Conservation (phyloP, 2,113 vertebrate genomes). For the Mesoclemmys tuberculata region DNA sequence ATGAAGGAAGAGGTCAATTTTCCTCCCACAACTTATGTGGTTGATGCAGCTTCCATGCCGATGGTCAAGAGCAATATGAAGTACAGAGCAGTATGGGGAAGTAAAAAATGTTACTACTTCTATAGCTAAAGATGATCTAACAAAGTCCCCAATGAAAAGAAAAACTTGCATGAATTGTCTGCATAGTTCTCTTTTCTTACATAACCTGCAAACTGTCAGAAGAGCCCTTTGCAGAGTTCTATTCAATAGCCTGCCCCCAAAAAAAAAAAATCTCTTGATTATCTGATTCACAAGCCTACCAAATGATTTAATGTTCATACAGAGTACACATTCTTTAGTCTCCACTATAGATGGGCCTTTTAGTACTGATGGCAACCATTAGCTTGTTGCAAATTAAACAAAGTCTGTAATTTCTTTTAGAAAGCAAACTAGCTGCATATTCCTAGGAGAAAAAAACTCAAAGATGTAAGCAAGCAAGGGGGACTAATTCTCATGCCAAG, state of each 20-base stretch:
- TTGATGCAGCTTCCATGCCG: background rate
- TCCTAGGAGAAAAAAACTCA: background rate
- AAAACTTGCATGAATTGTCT: background rate
- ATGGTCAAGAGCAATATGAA: rapidly evolving
- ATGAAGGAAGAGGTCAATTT: background rate
- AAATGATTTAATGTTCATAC: rapidly evolving
- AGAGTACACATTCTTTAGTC: background rate
- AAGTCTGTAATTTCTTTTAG: background rate
- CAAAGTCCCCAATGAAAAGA: background rate
- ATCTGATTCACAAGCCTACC: background rate
- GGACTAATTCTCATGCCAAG: background rate
- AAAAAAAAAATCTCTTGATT: background rate
- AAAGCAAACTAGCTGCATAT: background rate
- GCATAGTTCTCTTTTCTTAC: background rate
- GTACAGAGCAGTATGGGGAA: too few species aligned
- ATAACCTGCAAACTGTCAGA: background rate
- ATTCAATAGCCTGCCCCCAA: background rate
- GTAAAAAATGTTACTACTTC: background rate
- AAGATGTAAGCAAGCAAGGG: background rate
- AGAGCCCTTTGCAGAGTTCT: background rate
- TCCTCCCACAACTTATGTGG: too few species aligned
- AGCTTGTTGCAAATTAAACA: background rate
- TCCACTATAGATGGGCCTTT: background rate
- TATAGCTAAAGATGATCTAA: background rate
- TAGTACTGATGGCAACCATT: background rate